Evolutionary conservation across 2,888 invertebrate species (phyloP), one percentile per base, ranked within the genome.

Genomic region (Drosophila rellima): DNA sequence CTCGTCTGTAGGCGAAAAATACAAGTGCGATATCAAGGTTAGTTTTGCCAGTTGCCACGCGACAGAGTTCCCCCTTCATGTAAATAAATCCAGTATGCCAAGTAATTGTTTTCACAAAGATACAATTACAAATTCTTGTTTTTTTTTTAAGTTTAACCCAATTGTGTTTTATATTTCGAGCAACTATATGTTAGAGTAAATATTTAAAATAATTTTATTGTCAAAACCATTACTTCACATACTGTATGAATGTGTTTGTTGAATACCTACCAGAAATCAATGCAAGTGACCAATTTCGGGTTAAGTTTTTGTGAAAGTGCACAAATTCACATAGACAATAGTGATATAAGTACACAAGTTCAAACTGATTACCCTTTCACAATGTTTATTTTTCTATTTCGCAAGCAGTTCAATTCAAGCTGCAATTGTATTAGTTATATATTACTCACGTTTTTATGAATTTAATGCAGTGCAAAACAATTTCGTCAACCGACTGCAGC

Each of bases 401-500:
- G 20, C 33, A 33, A 52, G 18, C 18, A 52, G 1, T 11, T 40
- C 2, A 33, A n/a, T 39, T 56, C 1, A 17, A 35, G 10, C 23
- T 56, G 23, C 7, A 13, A 29, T 29, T 48, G 45, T 55, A 17
- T 40, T 50, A 35, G 40, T 54, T 50, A 2, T 23, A 54, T 35
- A 83, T 88, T 86, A 85, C 85, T 85, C 87, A 85, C 85, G 29
- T 51, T 81, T 80, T 42, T 8, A 23, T 51, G 56, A 66, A 78
- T 72, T 77, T 52, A 75, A 63, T 73, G 76, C 71, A 74, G 67
- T 70, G 57, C 66, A 70, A 68, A 64, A 65, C 60, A 75, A 87
- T 87, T 85, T 89, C 85, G 82, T 85, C 87, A 89, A 74, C 74
- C 80, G 70, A 64, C 74, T 79, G 80, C 89, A 87, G 48, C 74